Evolutionary conservation across 1,140 invertebrate species (phyloP), one percentile per base, ranked within the genome.

Genomic region (Pseudomyrmex gracilis): DNA sequence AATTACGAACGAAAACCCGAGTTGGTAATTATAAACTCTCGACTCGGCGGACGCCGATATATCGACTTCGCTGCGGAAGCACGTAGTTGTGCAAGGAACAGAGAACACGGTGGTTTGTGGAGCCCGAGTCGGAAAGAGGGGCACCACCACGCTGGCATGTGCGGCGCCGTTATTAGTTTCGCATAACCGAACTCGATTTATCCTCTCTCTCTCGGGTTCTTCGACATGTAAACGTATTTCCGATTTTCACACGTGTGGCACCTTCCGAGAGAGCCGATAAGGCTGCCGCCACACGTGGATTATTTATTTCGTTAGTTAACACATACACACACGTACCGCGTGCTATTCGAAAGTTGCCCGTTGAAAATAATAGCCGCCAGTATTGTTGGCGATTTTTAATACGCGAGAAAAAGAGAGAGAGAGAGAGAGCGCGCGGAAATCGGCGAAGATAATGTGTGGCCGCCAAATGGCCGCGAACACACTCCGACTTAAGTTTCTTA

Each of bases 111-210:
- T 64, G 47, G 57, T 47, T 34, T 13, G n/a, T 22, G 64, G 58
- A 1, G 58, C 34, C 34, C 34, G 34, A 34, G 34, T n/a, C 34
- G 34, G 34, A 7, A 34, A 34, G 34, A 5, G 34, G 7, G n/a
- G n/a, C n/a, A n/a, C n/a, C n/a, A n/a, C n/a, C n/a, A 66, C 43
- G 58, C 76, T 49, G 64, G 20, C 53, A 63, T 43, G n/a, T n/a
- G 55, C 55, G 57, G 66, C 66, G n/a, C n/a, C n/a, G n/a, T 78
- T 80, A 80, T 80, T 80, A 71, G 76, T 80, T 58, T 80, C 66
- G 66, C 66, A 71, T 80, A 58, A 68, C 66, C 71, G 66, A 70
- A 80, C 76, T 58, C 76, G 76, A 80, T 61, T 49, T 80, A 80
- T 71, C 53, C 76, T 80, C 45, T 70, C n/a, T n/a, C 73, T 34